Evolutionary conservation across 2,797 vertebrate genomes (phyloP).

Genomic region (Anguilla megastoma): DNA sequence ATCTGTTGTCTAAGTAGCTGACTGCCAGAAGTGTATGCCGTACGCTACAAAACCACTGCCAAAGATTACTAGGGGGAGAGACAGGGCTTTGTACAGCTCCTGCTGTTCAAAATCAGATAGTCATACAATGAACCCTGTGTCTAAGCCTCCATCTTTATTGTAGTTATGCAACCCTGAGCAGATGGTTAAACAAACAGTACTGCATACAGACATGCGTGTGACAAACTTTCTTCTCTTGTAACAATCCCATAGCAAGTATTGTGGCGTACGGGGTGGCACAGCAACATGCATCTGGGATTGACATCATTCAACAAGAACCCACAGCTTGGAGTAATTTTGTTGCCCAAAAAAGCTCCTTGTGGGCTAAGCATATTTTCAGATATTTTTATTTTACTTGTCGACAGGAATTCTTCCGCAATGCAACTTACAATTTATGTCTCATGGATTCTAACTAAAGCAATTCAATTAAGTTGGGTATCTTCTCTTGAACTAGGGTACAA

Average conservation of each 20-base stretch:
- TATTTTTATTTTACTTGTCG: background rate
- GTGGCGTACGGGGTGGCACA: background rate
- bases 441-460: background rate
- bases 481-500: background rate
- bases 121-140: background rate
- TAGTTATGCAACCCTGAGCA: conserved; percentile 6
- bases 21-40: background rate
- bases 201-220: background rate
- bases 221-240: conserved; percentile 8
- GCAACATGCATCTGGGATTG: background rate
- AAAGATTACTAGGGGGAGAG: background rate
- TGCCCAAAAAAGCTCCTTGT: background rate
- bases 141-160: background rate
- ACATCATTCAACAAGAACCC: background rate
- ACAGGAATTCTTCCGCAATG: background rate
- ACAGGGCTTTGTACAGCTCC: background rate
- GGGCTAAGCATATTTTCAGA: background rate
- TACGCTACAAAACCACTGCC: conserved; percentile 3
- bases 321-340: background rate
- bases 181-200: conserved; percentile 14
- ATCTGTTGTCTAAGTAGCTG: conserved; percentile 3
- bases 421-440: background rate
- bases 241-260: background rate
- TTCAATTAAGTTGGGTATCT: background rate
- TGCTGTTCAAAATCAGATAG: conserved; percentile 9